Percentiles rank a stretch among this genome's conserved stretches.
Conservation (phyloP, 2,888 invertebrate species). For the Exocentrus adspersus region DNA sequence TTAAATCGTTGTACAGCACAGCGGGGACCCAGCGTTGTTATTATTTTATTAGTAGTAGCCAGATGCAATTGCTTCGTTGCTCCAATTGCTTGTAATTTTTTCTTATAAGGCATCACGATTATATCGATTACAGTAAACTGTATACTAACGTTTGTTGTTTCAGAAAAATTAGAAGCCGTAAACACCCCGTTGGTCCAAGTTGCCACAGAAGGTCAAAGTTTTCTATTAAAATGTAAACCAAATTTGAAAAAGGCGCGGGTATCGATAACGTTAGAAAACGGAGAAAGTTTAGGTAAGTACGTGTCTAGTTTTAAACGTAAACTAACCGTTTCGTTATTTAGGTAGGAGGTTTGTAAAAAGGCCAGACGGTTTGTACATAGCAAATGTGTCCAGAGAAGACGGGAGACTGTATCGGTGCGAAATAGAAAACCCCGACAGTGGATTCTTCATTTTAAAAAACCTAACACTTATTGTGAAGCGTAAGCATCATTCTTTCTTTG, state of each 20-base stretch:
- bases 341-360: too few relatives aligned
- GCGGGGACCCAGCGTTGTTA: too few relatives aligned
- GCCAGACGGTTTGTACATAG: too few relatives aligned
- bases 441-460: conserved; percentile 66
- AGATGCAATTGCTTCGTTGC: too few relatives aligned
- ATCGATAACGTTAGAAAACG: conserved; percentile 71
- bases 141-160: too few relatives aligned
- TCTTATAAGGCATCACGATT: too few relatives aligned
- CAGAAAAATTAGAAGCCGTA: conserved; percentile 69
- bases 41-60: too few relatives aligned
- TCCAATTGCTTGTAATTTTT: too few relatives aligned
- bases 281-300: conserved; percentile 76
- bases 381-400: conserved; percentile 67
- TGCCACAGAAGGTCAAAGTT: conserved; percentile 65
- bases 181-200: conserved; percentile 66
- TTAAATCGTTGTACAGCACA: too few relatives aligned
- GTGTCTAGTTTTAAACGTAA: too few relatives aligned
- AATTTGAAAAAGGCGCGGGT: conserved; percentile 66
- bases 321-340: too few relatives aligned
- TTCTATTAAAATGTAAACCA: conserved; percentile 70
- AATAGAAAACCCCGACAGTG: conserved; percentile 67
- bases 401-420: conserved; percentile 68
- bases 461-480: conserved; percentile 70
- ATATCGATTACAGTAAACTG: too few relatives aligned
- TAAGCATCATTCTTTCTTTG: conserved; percentile 60